A percentile compares a stretch with the other conserved stretches of the same genome.
These are phyloP conservation scores for Mus musculus DNA, from an alignment of 2,113 vertebrate species.

Conservation along the genomic window DNA sequence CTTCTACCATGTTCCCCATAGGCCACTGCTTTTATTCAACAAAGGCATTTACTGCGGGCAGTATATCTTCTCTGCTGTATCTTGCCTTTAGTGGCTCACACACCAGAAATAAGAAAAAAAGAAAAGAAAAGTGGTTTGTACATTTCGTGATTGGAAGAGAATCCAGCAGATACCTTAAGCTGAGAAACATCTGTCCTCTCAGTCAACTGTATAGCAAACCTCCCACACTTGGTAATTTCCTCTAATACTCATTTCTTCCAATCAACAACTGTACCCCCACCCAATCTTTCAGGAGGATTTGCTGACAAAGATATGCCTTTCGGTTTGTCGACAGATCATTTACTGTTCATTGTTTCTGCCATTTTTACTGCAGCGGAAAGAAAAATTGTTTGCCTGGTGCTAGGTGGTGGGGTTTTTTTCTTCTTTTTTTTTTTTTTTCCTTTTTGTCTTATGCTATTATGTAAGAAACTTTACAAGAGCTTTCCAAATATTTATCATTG, in stretches of 20 bases:
- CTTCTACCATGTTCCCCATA: background rate
- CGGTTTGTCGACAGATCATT: conserved; percentile 75
- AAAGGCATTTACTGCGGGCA: conserved; percentile 18
- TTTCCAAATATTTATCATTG: conserved; percentile 78
- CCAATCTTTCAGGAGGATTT: conserved; percentile 53
- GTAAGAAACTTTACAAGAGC: conserved; percentile 64
- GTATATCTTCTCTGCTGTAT: conserved; percentile 14
- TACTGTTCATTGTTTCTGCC: conserved; percentile 73
- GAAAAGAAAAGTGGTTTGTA: background rate
- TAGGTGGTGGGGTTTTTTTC: background rate
- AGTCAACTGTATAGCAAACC: background rate
- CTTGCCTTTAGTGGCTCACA: conserved; percentile 22
- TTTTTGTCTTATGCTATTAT: conserved; percentile 50
- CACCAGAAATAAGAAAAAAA: background rate
- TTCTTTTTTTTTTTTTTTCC: background rate
- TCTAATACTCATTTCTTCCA: conserved; percentile 5
- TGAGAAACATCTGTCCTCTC: conserved; percentile 43
- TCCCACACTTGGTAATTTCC: conserved; percentile 72
- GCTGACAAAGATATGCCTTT: conserved; percentile 75
- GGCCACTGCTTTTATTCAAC: conserved; percentile 50
- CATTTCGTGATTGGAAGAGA: conserved; percentile 45
- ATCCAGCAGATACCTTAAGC: conserved; percentile 55
- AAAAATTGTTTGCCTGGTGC: conserved; percentile 59
- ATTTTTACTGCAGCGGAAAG: conserved; percentile 67
- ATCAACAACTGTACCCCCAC: background rate